Percentiles rank a stretch among this genome's conserved stretches.
phyloP scores from a whole-genome alignment of 2,888 invertebrate genomes.

The Drosophila infuscata region DNA sequence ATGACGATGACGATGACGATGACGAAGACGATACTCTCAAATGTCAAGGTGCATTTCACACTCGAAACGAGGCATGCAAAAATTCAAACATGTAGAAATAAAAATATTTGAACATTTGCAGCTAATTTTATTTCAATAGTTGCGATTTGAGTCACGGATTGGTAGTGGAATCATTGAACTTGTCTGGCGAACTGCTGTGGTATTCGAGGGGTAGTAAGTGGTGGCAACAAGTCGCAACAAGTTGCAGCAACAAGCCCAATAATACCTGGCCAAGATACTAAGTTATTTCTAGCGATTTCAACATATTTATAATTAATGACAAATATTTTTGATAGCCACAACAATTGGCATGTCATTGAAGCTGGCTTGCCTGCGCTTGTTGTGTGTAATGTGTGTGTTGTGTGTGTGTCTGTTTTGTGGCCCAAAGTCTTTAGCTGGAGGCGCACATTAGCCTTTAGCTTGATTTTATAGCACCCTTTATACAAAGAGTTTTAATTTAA shows the following conservation, averaged over 20 bases:
- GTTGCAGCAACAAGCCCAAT: slow-evolving; percentile 41
- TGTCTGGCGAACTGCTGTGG: slow-evolving; percentile 46
- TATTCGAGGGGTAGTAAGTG: neutral
- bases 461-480: slow-evolving; percentile 56
- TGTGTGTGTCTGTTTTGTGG: slow-evolving; percentile 19
- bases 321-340: slow-evolving; percentile 75
- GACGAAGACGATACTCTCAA: slow-evolving; percentile 41
- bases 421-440: slow-evolving; percentile 28
- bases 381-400: neutral
- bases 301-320: slow-evolving; percentile 79
- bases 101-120: slow-evolving; percentile 64
- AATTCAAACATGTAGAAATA: slow-evolving; percentile 15
- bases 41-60: slow-evolving; percentile 80
- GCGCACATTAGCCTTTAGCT: slow-evolving; percentile 58
- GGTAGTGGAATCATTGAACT: slow-evolving; percentile 73
- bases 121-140: slow-evolving; percentile 61
- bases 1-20: neutral
- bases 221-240: slow-evolving; percentile 30
- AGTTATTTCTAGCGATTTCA: slow-evolving; percentile 66
- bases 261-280: slow-evolving; percentile 57
- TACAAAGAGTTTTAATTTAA: slow-evolving; percentile 46
- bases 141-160: slow-evolving; percentile 53
- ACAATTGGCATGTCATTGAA: slow-evolving; percentile 77
- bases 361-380: slow-evolving; percentile 22
- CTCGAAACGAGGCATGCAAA: slow-evolving; percentile 32